Base-by-base conservation (phyloP, 2,113 vertebrate species). In the Protobothrops mucrosquamatus region DNA sequence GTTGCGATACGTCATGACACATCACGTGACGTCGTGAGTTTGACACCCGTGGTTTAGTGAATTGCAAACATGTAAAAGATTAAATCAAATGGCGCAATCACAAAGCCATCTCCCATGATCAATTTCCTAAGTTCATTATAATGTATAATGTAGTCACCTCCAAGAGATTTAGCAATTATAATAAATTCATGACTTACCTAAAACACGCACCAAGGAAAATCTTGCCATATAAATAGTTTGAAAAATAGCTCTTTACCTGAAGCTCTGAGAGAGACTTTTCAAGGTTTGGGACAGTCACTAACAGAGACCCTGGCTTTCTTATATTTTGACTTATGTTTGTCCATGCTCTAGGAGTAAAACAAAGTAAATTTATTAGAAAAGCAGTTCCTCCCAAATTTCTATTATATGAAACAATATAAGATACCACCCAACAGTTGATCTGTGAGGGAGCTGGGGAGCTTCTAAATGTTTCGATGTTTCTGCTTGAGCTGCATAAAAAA, bases 261-360 rank as follows among this genome's bases (percentile, higher is more conserved):
- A 99, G 97, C 59, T 97, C 91, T 91, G 95, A 94, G 34, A 99
- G 96, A n/a, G 98, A 97, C 89, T 99, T 98, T 92, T 98, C 94
- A 94, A 99, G 97, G 94, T 98, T 98, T 91, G 99, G 99, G 85
- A 99, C 98, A 3, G 98, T 98, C 85, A 99, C 98, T 96, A 99
- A 92, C 69, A 99, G 96, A 1, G 98, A 97, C 0, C 98, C 98
- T 96, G 94, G 98, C 94, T 98, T 99, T 93, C 95, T 97, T 89
- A 99, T 94, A 85, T 98, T 97, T 93, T 97, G 95, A 93, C 97
- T 97, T 95, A 99, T 98, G 95, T 97, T 98, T 61, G 97, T 97
- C 99, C 99, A 99, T 29, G 98, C 97, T 96, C 99, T 99, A 95
- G 81, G 23, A 81, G 22, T 52, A 97, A 97, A 34, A 96, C 96